These are phyloP conservation scores for Falco rusticolus DNA, from an alignment of 2,797 vertebrate species.

Conservation along the genomic window DNA sequence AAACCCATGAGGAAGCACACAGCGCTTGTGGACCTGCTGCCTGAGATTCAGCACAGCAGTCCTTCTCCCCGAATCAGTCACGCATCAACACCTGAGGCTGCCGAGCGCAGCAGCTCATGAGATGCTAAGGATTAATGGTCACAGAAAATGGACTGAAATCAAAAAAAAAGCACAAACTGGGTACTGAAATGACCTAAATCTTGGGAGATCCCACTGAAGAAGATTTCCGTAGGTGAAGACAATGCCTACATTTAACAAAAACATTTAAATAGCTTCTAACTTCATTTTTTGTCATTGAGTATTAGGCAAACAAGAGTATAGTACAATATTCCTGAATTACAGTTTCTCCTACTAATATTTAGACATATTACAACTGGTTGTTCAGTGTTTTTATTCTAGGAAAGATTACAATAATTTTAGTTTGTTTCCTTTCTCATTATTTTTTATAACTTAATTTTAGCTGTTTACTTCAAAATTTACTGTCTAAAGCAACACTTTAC, in stretches of 20 bases:
- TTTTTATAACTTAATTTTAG: not conserved
- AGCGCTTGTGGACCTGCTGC: not conserved
- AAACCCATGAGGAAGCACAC: accelerated
- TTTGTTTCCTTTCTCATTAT: not conserved
- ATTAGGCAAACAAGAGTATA: not conserved
- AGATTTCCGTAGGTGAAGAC: not conserved
- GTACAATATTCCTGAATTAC: not conserved
- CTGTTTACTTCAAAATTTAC: not conserved
- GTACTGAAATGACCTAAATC: not conserved
- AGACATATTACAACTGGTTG: not conserved
- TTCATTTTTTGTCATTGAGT: not conserved
- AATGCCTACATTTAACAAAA: not conserved
- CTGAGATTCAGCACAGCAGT: not conserved
- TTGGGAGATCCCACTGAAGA: not conserved
- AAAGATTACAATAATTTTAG: not conserved
- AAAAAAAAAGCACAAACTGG: not conserved
- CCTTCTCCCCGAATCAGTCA: accelerated
- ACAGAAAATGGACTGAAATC: not conserved
- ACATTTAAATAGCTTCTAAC: not conserved
- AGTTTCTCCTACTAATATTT: not conserved
- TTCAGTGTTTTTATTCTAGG: not conserved
- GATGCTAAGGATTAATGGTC: not conserved
- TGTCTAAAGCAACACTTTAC: not conserved
- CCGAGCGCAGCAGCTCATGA: accelerated
- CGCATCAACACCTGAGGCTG: accelerated